These are phyloP conservation scores for Thymallus thymallus DNA, from an alignment of 2,113 vertebrate genomes.

Conservation along the genomic window DNA sequence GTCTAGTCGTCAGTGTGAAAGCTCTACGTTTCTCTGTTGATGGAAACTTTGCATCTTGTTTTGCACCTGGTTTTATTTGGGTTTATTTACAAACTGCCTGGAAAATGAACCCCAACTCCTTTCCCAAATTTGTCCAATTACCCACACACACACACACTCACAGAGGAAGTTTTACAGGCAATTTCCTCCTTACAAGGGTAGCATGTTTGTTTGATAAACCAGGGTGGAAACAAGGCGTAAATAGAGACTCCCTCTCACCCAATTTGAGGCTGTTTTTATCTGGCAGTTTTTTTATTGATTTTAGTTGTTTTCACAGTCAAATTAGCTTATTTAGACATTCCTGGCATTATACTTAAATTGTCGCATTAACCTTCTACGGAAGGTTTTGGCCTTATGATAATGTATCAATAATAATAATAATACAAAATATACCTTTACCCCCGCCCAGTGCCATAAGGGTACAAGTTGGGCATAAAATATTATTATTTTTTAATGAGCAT, in stretches of 20 bases:
- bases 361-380: too few relatives aligned
- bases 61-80: slow-evolving; percentile 52
- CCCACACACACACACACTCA: slow-evolving; percentile 23
- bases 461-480: too few relatives aligned
- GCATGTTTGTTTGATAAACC: slow-evolving; percentile 40
- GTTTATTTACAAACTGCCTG: slow-evolving; percentile 51
- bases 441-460: too few relatives aligned
- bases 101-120: slow-evolving; percentile 30
- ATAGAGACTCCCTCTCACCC: slow-evolving; percentile 11
- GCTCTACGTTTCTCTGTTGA: background rate
- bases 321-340: slow-evolving; percentile 2
- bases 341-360: too few relatives aligned
- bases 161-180: slow-evolving; percentile 49
- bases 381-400: too few relatives aligned
- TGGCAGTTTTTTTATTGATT: background rate
- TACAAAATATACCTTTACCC: too few relatives aligned
- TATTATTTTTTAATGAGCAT: too few relatives aligned
- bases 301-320: slow-evolving; percentile 5
- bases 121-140: slow-evolving; percentile 23
- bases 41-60: background rate
- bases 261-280: slow-evolving; percentile 18
- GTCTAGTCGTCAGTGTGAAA: slow-evolving; percentile 30
- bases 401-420: too few relatives aligned
- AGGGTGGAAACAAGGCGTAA: slow-evolving; percentile 21
- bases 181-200: slow-evolving; percentile 51